Evolutionary conservation across 2,113 vertebrate genomes (phyloP), one percentile per base, ranked within the genome.

Genomic region (Catharus fuscescens): DNA sequence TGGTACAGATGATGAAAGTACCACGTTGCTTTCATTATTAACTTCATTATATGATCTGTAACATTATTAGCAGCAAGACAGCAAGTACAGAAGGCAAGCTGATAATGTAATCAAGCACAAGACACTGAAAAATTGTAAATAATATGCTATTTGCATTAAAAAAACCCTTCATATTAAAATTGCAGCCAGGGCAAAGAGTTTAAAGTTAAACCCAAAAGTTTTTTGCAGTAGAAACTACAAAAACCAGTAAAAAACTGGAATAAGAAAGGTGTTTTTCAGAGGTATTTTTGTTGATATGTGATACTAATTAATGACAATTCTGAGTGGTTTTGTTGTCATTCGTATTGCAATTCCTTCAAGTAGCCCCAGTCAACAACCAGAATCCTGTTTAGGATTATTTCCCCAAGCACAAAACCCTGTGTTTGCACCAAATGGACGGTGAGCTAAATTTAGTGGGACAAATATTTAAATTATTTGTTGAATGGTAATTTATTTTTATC

Each of bases 11-110:
- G 86, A 86, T 73, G 56, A 69, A 95, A 95, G 56, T 50, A 28
- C 80, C 62, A 80, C 54, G 82, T 82, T 86, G 24, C 40, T 90
- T 82, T 88, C 72, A 78, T 92, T 90, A 94, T 92, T 88, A 88
- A 66, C 79, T 73, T 92, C 47, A 64, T 96, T 93, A 90, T 93
- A 86, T 74, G 67, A 86, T 74, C 81, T 86, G 85, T 93, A 92
- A 90, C 44, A 74, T 74, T 94, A 93, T 90, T 96, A 95, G 15
- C 60, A 86, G 38, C 12, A 90, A 82, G 29, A 62, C 50, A 82
- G 66, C 59, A 92, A 91, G 67, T 44, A 77, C 47, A 90, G 76
- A 88, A 90, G 52, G 64, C 52, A 97, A 74, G 52, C 52, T 90
- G 67, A 36, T 93, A 93, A 90, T 60, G 52, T 45, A 96, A 95